These are phyloP conservation scores for Procambarus clarkii DNA, from an alignment of 1,140 invertebrate genomes.

Conservation along the genomic window DNA sequence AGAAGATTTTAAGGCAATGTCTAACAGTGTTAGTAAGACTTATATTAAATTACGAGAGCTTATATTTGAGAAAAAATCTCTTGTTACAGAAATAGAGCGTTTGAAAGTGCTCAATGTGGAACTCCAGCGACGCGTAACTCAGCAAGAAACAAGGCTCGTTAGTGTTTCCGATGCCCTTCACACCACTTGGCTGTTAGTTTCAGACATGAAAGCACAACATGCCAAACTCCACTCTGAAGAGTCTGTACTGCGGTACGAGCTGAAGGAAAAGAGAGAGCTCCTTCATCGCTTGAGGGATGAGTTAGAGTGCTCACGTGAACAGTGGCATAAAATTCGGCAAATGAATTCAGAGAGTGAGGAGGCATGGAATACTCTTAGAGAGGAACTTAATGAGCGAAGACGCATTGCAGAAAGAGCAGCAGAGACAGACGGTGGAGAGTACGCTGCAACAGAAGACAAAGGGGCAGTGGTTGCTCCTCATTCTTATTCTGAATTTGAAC, in stretches of 20 bases:
- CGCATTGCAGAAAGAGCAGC: slow-evolving; percentile 74
- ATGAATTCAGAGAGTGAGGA: slow-evolving; percentile 91
- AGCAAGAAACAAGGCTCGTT: slow-evolving; percentile 82
- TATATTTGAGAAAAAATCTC: slow-evolving; percentile 89
- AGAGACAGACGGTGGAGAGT: slow-evolving; percentile 34
- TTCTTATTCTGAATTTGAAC: slow-evolving; percentile 57
- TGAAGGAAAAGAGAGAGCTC: slow-evolving; percentile 90
- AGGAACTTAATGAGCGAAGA: slow-evolving; percentile 86
- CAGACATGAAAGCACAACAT: slow-evolving; percentile 87
- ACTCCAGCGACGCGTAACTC: slow-evolving; percentile 85
- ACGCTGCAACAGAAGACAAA: slow-evolving; percentile 25
- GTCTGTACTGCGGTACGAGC: slow-evolving; percentile 89
- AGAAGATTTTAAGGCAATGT: slow-evolving; percentile 65
- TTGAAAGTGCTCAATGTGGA: slow-evolving; percentile 89
- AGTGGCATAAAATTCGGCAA: slow-evolving; percentile 88
- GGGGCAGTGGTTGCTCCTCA: slow-evolving; percentile 7
- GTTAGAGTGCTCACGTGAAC: slow-evolving; percentile 89
- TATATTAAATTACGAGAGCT: slow-evolving; percentile 90
- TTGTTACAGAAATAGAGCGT: slow-evolving; percentile 88
- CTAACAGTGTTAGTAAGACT: slow-evolving; percentile 85
- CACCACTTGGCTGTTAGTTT: slow-evolving; percentile 91
- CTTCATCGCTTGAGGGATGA: slow-evolving; percentile 89
- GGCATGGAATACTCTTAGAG: slow-evolving; percentile 87
- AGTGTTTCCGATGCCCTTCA: slow-evolving; percentile 88
- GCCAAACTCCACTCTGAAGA: slow-evolving; percentile 91